Percentiles rank a stretch among this genome's conserved stretches.
Conservation (phyloP, 2,113 vertebrate species). For the Rhinogobius similis region DNA sequence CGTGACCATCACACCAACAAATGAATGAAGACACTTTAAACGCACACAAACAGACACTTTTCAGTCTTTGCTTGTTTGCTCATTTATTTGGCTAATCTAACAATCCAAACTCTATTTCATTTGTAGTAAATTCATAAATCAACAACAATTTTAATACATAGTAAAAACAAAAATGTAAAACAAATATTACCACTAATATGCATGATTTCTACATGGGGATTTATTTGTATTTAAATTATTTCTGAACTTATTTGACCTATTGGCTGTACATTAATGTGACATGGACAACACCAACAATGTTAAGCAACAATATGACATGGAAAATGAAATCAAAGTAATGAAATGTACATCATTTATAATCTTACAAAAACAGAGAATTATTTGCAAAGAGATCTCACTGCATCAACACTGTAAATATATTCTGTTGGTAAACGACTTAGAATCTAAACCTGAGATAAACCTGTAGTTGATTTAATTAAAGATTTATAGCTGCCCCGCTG, state of each 20-base stretch:
- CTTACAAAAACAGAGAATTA: not conserved
- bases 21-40: not conserved
- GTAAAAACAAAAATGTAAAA: not conserved
- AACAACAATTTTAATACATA: not conserved
- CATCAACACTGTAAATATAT: not conserved
- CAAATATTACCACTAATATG: not conserved
- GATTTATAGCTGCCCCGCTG: conserved; percentile 19
- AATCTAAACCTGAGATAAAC: conserved; percentile 25
- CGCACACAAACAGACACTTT: not conserved
- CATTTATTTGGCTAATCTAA: not conserved
- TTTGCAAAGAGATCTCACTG: not conserved
- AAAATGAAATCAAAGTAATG: not conserved
- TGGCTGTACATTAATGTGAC: too few relatives aligned
- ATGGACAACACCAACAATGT: not conserved
- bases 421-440: not conserved
- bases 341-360: not conserved
- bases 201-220: not conserved
- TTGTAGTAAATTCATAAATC: not conserved
- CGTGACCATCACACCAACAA: not conserved
- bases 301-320: not conserved
- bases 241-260: too few relatives aligned
- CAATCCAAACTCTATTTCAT: not conserved
- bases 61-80: not conserved
- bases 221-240: too few relatives aligned
- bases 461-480: conserved; percentile 46